A percentile compares a stretch with the other conserved stretches of the same genome.
Evolutionary conservation across 2,797 vertebrate species (phyloP).

Genomic region (Taeniopygia guttata): DNA sequence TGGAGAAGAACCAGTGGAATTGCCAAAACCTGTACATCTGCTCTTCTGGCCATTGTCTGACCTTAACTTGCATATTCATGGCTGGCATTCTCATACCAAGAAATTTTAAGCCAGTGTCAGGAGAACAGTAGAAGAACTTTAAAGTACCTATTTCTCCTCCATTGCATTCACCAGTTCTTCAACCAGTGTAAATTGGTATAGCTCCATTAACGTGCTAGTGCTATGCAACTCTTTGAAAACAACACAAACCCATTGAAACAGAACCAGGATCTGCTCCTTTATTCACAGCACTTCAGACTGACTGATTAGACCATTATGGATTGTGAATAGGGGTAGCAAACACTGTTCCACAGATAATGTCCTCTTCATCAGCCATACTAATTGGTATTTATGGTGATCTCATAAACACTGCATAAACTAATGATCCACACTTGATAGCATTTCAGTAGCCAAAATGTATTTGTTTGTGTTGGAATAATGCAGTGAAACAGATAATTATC

Average conservation of each 20-base stretch:
- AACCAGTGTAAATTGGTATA: not conserved
- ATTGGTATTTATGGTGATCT: conserved; percentile 52
- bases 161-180: not conserved
- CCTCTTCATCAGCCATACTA: conserved; percentile 45
- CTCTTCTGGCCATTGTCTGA: conserved; percentile 13
- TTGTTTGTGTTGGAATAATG: not conserved
- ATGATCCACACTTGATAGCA: not conserved
- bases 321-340: conserved; percentile 34
- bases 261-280: conserved; percentile 35
- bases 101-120: not conserved
- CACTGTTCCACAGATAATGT: conserved; percentile 23
- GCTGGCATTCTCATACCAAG: not conserved
- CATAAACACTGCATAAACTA: conserved; percentile 28
- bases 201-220: not conserved
- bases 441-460: conserved; percentile 35
- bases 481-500: conserved; percentile 18
- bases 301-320: conserved; percentile 46
- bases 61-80: not conserved
- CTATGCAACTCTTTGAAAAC: not conserved
- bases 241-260: conserved; percentile 31
- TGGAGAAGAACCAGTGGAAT: conserved; percentile 38
- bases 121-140: not conserved
- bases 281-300: conserved; percentile 25
- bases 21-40: conserved; percentile 49
- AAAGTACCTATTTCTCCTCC: not conserved